These are phyloP conservation scores for Patella pellucida DNA, from an alignment of 2,888 invertebrate species.

Conservation along the genomic window DNA sequence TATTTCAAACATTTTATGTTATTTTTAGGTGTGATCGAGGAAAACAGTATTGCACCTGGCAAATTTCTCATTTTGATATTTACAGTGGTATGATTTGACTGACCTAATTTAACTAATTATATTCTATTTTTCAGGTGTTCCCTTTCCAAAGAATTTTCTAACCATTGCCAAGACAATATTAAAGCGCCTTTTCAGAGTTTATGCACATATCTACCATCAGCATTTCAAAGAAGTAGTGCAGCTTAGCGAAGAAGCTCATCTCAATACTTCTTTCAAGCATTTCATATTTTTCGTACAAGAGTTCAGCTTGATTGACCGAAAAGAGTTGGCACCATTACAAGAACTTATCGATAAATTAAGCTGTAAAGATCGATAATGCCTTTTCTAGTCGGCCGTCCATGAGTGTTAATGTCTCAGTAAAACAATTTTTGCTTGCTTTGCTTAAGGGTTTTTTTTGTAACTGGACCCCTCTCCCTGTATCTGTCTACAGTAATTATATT, in stretches of 20 bases:
- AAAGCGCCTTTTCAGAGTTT: constrained; percentile 97
- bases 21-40: no score
- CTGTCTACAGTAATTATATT: constrained; percentile 24
- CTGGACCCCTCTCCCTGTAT: background rate
- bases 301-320: constrained; percentile 95
- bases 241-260: constrained; percentile 93
- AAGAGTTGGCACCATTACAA: constrained; percentile 96
- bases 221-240: constrained; percentile 98
- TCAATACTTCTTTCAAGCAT: constrained; percentile 99
- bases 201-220: constrained; percentile 99
- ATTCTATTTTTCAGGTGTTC: constrained; percentile 80
- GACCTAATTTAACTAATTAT: no score
- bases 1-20: no score
- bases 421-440: background rate
- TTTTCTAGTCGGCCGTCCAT: background rate
- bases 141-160: constrained; percentile 97
- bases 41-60: no score
- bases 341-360: constrained; percentile 87
- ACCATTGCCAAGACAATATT: constrained; percentile 97
- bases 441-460: background rate
- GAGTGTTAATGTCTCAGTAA: constrained; percentile 3
- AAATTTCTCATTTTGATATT: no score
- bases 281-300: constrained; percentile 98
- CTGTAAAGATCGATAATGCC: constrained; percentile 52
- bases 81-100: no score